These are phyloP conservation scores for Timema cristinae DNA, from an alignment of 2,888 invertebrate genomes.

Conservation along the genomic window DNA sequence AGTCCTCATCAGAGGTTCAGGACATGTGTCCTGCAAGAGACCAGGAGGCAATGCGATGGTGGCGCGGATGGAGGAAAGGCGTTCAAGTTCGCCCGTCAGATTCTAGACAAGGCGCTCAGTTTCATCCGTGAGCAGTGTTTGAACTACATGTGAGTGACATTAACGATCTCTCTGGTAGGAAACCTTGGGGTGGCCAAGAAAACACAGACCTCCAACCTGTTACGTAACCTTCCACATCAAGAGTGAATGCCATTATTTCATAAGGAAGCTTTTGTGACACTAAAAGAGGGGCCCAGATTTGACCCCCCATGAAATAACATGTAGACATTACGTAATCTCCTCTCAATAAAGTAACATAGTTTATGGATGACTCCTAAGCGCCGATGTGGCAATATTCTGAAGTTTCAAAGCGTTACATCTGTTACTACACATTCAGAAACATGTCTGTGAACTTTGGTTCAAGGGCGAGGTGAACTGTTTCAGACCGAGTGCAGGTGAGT, in stretches of 20 bases:
- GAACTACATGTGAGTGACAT: conserved; percentile 52
- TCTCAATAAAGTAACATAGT: too few relatives aligned
- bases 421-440: background rate
- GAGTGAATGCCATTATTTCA: too few relatives aligned
- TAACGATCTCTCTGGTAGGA: too few relatives aligned
- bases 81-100: conserved; percentile 51
- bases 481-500: conserved; percentile 53
- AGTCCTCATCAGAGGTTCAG: conserved; percentile 58
- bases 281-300: too few relatives aligned
- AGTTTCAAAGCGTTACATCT: background rate
- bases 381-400: too few relatives aligned
- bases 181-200: too few relatives aligned
- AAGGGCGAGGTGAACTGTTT: conserved; percentile 19
- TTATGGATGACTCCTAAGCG: too few relatives aligned
- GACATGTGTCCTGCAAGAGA: conserved; percentile 54
- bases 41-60: conserved; percentile 50
- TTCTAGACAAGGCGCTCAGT: conserved; percentile 55
- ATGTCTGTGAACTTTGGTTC: background rate
- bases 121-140: conserved; percentile 57
- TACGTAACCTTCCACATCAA: too few relatives aligned
- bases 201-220: too few relatives aligned
- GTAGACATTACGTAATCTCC: too few relatives aligned
- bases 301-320: too few relatives aligned
- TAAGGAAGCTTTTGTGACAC: too few relatives aligned
- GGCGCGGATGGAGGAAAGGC: conserved; percentile 49